These are phyloP conservation scores for Megaceryle torquata DNA, from an alignment of 2,113 vertebrate species.

Conservation along the genomic window DNA sequence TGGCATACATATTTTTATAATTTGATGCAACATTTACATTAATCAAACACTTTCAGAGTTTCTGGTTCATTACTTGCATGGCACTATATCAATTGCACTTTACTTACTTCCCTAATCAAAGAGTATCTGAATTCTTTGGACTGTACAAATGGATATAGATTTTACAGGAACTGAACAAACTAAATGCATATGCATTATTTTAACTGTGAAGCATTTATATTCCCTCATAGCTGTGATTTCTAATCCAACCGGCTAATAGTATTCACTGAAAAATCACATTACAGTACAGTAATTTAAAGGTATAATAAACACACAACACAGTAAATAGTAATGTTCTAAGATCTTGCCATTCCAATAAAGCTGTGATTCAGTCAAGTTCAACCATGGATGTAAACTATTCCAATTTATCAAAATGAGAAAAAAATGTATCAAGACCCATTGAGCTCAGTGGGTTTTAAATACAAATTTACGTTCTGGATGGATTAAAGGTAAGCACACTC, in stretches of 20 bases:
- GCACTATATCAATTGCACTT: conserved; percentile 56
- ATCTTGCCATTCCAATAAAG: background rate
- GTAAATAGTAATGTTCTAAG: conserved; percentile 1
- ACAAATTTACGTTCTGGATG: background rate
- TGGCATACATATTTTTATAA: conserved; percentile 39
- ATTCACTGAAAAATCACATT: conserved; percentile 41
- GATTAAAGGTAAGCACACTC: background rate
- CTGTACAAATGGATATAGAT: conserved; percentile 57
- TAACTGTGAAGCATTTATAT: conserved; percentile 48
- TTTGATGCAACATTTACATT: conserved; percentile 63
- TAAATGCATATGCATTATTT: conserved; percentile 53
- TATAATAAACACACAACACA: conserved; percentile 44
- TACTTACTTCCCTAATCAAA: conserved; percentile 58
- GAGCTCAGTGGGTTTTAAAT: conserved; percentile 6
- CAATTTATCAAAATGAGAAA: background rate
- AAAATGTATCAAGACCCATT: conserved; percentile 7
- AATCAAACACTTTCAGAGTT: conserved; percentile 50
- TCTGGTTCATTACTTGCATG: conserved; percentile 35
- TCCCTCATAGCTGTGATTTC: conserved; percentile 29
- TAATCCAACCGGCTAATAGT: conserved; percentile 31
- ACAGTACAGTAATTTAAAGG: conserved; percentile 27
- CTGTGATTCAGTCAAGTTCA: conserved; percentile 18
- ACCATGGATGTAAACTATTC: background rate
- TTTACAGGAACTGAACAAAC: conserved; percentile 52
- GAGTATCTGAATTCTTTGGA: conserved; percentile 55